Percentiles rank a stretch among this genome's conserved stretches.
Evolutionary conservation across 2,888 invertebrate species (phyloP).

Genomic region (Meta bourneti): DNA sequence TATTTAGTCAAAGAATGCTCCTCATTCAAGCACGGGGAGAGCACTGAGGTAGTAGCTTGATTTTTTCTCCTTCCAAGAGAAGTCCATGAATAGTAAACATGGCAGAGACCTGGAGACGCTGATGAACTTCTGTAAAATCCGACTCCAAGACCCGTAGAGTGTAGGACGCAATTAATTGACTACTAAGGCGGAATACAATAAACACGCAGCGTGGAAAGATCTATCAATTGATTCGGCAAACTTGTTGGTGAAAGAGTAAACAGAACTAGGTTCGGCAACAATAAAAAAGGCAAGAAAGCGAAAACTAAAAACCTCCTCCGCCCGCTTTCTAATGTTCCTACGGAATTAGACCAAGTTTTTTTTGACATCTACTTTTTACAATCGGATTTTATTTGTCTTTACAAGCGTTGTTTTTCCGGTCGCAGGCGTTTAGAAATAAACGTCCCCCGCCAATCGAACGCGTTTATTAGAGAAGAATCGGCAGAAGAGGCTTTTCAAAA

Average conservation of each 20-base stretch:
- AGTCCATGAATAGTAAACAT: constrained; percentile 69
- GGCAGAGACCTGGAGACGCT: constrained; percentile 24
- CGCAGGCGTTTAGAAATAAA: constrained; percentile 23
- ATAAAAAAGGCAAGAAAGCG: constrained; percentile 30
- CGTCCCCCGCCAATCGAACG: neutral
- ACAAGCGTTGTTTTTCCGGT: constrained; percentile 28
- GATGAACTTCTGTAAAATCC: constrained; percentile 61
- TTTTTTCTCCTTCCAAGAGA: constrained; percentile 6
- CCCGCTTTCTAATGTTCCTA: constrained; percentile 44
- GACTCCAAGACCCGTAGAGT: constrained; percentile 10
- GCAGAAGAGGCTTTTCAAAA: neutral
- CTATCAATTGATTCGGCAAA: constrained; percentile 68
- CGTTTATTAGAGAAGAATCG: constrained; percentile 46
- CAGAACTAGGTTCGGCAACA: constrained; percentile 16
- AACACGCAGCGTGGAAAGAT: constrained; percentile 45
- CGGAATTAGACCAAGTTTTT: constrained; percentile 38
- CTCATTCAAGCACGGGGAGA: constrained; percentile 5
- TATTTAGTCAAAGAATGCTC: constrained; percentile 60
- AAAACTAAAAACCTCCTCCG: constrained; percentile 38
- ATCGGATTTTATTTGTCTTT: constrained; percentile 60
- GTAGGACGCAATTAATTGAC: constrained; percentile 67
- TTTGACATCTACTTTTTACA: constrained; percentile 47
- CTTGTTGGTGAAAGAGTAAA: constrained; percentile 56
- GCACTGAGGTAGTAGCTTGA: neutral
- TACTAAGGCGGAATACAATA: constrained; percentile 67